These are phyloP conservation scores for Celastrina argiolus DNA, from an alignment of 2,888 invertebrate genomes.

Conservation along the genomic window DNA sequence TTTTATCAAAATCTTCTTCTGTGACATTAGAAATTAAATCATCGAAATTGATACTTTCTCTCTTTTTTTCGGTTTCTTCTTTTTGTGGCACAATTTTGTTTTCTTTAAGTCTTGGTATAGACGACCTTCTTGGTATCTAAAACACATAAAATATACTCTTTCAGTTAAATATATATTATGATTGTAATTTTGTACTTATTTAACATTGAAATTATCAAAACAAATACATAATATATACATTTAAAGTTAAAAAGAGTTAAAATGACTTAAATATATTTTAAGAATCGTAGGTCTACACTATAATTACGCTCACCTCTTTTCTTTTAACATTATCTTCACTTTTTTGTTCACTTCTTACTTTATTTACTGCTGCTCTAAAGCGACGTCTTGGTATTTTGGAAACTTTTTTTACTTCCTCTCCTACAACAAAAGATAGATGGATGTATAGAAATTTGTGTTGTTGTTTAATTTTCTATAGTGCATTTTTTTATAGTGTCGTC, in stretches of 20 bases:
- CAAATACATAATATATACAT: not conserved
- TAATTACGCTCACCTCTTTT: conserved; percentile 33
- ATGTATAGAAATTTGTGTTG: not conserved
- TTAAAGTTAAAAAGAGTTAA: too few species aligned
- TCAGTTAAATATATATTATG: not conserved
- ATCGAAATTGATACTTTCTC: not conserved
- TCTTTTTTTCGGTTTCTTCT: conserved; percentile 1
- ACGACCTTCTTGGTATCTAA: conserved; percentile 31
- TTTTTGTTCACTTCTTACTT: conserved; percentile 40
- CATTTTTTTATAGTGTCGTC: too few species aligned
- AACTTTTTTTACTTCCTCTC: conserved; percentile 36
- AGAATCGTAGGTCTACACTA: too few species aligned
- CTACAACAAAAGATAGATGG: conserved; percentile 33
- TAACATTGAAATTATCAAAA: conserved; percentile 19
- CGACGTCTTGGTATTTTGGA: conserved; percentile 54
- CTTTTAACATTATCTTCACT: conserved; percentile 33
- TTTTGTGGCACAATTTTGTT: conserved; percentile 29
- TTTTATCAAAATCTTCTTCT: conserved; percentile 64
- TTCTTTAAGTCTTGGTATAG: conserved; percentile 44
- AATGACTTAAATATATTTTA: too few species aligned
- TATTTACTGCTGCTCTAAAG: conserved; percentile 49
- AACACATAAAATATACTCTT: not conserved
- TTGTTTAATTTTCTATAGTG: too few species aligned
- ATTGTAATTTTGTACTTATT: conserved; percentile 20
- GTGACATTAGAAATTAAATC: conserved; percentile 27